Evolutionary conservation across 1,140 invertebrate species (phyloP).

Genomic region (Idris sp.): DNA sequence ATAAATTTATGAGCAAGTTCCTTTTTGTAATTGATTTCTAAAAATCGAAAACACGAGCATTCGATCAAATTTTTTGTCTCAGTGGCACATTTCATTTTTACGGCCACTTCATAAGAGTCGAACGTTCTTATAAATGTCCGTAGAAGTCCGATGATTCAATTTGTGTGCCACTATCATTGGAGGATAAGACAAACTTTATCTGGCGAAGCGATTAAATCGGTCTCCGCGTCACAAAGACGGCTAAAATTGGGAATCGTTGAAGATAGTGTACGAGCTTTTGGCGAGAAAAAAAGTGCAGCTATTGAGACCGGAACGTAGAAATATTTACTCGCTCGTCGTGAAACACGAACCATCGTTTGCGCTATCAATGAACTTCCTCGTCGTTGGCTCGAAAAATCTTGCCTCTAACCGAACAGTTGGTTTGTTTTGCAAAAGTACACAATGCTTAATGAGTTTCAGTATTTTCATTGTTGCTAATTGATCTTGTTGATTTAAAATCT

Average conservation of each 20-base stretch:
- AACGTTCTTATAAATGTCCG: conserved; percentile 37
- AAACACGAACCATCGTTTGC: conserved; percentile 54
- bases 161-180: conserved; percentile 29
- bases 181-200: conserved; percentile 56
- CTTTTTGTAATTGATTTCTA: not conserved
- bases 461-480: conserved; percentile 29
- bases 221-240: conserved; percentile 34
- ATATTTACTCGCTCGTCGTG: conserved; percentile 55
- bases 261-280: conserved; percentile 29
- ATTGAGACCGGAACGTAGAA: conserved; percentile 33
- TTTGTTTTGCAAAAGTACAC: conserved; percentile 42
- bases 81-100: conserved; percentile 33
- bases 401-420: conserved; percentile 6
- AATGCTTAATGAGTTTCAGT: conserved; percentile 42
- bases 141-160: conserved; percentile 36
- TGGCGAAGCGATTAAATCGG: conserved; percentile 44
- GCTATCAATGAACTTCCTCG: conserved; percentile 49
- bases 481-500: conserved; percentile 7
- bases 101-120: conserved; percentile 17
- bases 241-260: conserved; percentile 50
- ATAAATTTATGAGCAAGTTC: too few species aligned
- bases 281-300: conserved; percentile 35
- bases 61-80: conserved; percentile 11
- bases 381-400: conserved; percentile 29
- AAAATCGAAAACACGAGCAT: not conserved